Base-by-base conservation (phyloP, 2,113 vertebrate species). In the Zeus faber region DNA sequence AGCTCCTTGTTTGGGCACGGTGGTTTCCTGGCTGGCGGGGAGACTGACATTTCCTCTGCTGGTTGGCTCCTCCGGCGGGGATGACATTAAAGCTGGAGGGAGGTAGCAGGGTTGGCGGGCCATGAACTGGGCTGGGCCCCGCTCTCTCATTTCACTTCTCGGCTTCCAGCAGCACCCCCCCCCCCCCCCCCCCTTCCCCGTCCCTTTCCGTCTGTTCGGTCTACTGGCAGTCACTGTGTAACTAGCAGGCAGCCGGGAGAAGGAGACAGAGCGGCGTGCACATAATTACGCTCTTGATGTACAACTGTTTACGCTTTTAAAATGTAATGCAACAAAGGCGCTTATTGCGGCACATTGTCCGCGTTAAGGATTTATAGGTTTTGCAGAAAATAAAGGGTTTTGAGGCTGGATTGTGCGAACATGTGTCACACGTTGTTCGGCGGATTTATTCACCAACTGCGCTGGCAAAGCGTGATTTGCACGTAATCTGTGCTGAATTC, bases 1-100 rank as follows among this genome's bases (percentile, higher is more conserved):
- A 90, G 72, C 67, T 67, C 90, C 90, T 86, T 91, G 66, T 90
- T 84, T 91, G 90, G 90, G 72, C 87, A 82, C 57, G 61, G 84
- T 83, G 84, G 84, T 89, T 87, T 89, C 86, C 87, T 85, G 88
- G 81, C 82, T 79, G 72, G 58, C 70, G 52, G 41, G 70, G 70
- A 86, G 83, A 87, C 74, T 83, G 83, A 89, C 87, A 89, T 89
- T 90, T 90, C 88, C 84, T 87, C 78, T 75, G 50, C 79, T 81
- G 70, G 64, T 74, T 88, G 85, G 82, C 81, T 88, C 82, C 71
- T 81, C 62, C 63, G 85, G 72, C 81, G 54, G 63, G 76, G 85
- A 88, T 88, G 87, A 88, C 75, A 83, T 88, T 86, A 85, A 81
- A 77, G 81, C 81, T 77, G 60, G 58, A 63, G 76, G 85, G 76